phyloP scores from a whole-genome alignment of 2,888 invertebrate species.

The Spisula solida region DNA sequence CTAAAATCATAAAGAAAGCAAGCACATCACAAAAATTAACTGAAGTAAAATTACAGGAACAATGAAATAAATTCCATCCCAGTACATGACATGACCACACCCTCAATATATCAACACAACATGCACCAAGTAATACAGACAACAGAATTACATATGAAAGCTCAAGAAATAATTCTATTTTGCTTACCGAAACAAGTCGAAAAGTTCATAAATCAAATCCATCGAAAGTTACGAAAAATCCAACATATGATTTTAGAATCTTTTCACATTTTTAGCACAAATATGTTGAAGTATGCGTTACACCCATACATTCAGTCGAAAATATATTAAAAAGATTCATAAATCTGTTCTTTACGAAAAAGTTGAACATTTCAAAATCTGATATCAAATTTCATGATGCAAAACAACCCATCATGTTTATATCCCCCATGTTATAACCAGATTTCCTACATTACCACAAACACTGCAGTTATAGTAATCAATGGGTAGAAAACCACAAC shows the following conservation, averaged over 20 bases:
- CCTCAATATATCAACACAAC: too few species aligned
- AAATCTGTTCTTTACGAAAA: not conserved
- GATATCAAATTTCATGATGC: not conserved
- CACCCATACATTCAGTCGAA: not conserved
- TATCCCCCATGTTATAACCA: not conserved
- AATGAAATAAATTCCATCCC: too few species aligned
- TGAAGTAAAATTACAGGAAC: too few species aligned
- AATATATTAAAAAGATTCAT: constrained; percentile 10
- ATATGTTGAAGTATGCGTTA: not conserved
- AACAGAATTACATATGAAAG: not conserved
- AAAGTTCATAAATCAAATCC: not conserved
- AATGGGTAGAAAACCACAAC: not conserved
- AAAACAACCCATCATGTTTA: not conserved
- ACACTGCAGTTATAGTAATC: not conserved
- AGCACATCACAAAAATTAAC: too few species aligned
- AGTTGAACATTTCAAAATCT: not conserved
- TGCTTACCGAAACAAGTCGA: not conserved
- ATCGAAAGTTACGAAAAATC: not conserved
- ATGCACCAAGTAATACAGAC: too few species aligned
- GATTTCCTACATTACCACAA: not conserved
- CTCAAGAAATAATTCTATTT: not conserved
- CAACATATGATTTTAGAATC: not conserved
- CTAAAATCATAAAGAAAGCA: too few species aligned
- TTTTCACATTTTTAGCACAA: not conserved
- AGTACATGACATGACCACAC: too few species aligned